Evolutionary conservation across 2,113 vertebrate species (phyloP).

Genomic region (Phalacrocorax brasilianus): DNA sequence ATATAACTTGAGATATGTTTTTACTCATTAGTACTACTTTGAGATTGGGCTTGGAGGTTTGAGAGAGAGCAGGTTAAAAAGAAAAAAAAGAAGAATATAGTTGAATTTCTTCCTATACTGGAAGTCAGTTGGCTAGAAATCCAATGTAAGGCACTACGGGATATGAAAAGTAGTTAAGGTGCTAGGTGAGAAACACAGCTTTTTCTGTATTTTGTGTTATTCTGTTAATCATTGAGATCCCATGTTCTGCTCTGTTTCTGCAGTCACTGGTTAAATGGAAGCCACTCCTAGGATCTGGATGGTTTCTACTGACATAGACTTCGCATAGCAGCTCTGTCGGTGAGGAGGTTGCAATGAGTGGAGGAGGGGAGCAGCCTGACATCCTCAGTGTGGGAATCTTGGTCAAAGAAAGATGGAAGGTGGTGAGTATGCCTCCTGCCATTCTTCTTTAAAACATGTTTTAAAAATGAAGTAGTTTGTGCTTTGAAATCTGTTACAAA

Average conservation of each 20-base stretch:
- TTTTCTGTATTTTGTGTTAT: not conserved
- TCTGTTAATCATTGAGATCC: constrained; percentile 1
- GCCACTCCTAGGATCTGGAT: constrained; percentile 68
- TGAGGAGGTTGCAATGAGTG: constrained; percentile 88
- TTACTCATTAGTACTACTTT: not conserved
- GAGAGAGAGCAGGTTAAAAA: not conserved
- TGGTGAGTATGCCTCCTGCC: constrained; percentile 81
- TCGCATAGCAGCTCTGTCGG: constrained; percentile 66
- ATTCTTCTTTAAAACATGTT: not conserved
- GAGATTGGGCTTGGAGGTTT: not conserved
- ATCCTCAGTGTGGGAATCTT: constrained; percentile 91
- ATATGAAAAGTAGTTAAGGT: not conserved
- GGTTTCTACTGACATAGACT: constrained; percentile 61
- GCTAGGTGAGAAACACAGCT: not conserved
- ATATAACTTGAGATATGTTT: not conserved
- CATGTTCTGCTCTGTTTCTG: constrained; percentile 34
- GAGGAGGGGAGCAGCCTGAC: constrained; percentile 92
- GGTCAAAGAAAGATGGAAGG: constrained; percentile 99
- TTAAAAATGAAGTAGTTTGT: not conserved
- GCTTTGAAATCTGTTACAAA: not conserved
- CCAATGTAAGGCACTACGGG: rapidly evolving
- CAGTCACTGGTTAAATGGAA: constrained; percentile 81
- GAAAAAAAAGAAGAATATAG: not conserved
- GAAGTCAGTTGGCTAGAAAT: not conserved
- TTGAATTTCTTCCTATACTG: not conserved